phyloP scores from a whole-genome alignment of 2,888 invertebrate genomes.

The Tenthredo mesomela region DNA sequence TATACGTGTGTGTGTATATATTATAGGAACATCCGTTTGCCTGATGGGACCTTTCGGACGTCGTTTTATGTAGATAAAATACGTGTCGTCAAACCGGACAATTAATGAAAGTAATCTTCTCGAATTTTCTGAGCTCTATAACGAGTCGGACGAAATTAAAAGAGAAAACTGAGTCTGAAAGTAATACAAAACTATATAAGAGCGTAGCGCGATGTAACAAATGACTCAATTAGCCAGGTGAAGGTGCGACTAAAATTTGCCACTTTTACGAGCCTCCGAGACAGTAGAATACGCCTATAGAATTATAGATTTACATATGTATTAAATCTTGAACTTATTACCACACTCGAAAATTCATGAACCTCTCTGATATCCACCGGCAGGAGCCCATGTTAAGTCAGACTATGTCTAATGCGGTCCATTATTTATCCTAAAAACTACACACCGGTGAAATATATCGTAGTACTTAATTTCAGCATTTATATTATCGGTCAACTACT shows the following conservation, averaged over 20 bases:
- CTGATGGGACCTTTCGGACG: not conserved
- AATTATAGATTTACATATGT: constrained; percentile 6
- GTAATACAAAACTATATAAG: not conserved
- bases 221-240: constrained; percentile 2
- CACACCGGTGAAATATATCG: not conserved
- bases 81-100: not conserved
- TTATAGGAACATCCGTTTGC: not conserved
- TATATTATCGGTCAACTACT: constrained; percentile 20
- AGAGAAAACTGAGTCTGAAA: not conserved
- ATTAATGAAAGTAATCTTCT: constrained; percentile 16
- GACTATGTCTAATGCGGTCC: constrained; percentile 21
- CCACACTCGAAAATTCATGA: not conserved
- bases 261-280: not conserved
- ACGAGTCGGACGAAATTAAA: not conserved
- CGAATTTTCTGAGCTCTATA: not conserved
- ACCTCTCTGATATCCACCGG: not conserved
- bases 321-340: constrained; percentile 28
- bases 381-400: not conserved
- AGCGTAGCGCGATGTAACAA: constrained; percentile 17
- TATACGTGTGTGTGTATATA: not conserved
- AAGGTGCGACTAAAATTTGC: constrained; percentile 28
- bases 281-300: not conserved
- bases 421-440: constrained; percentile 32
- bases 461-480: not conserved
- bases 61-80: not conserved